phyloP scores from a whole-genome alignment of 2,888 invertebrate genomes.

The Cephus rjabovi region DNA sequence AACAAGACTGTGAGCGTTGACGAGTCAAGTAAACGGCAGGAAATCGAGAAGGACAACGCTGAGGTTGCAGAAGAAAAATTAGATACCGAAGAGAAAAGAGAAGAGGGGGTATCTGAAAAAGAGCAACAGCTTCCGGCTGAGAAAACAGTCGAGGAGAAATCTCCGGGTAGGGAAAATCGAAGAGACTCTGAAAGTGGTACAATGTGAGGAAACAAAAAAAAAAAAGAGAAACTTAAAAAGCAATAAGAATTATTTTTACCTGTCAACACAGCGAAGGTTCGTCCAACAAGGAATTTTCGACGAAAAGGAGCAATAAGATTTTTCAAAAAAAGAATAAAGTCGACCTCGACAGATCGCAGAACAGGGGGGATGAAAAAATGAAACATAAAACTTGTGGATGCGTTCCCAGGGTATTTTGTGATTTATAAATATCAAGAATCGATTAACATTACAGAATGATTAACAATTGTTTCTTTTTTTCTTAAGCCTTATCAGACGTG shows the following conservation, averaged over 20 bases:
- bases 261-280: not conserved
- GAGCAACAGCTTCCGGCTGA: not conserved
- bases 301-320: constrained; percentile 9
- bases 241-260: not conserved
- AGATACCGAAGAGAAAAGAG: not conserved
- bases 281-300: not conserved
- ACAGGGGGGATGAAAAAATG: not conserved
- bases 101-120: not conserved
- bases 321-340: constrained; percentile 31
- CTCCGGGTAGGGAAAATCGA: not conserved
- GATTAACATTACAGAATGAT: not conserved
- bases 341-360: constrained; percentile 9
- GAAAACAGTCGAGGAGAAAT: not conserved
- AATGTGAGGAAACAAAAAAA: not conserved
- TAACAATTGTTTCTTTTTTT: not conserved
- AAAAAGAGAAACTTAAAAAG: not conserved
- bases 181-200: not conserved
- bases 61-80: not conserved
- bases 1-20: not conserved
- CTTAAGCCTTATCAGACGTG: not conserved
- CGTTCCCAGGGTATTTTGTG: not conserved
- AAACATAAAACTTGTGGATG: not conserved
- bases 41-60: not conserved
- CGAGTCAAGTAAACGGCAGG: not conserved
- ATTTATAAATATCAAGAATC: not conserved